A percentile compares a stretch with the other conserved stretches of the same genome.
These are phyloP conservation scores for Prorops nasuta DNA, from an alignment of 1,140 invertebrate species.

Conservation along the genomic window DNA sequence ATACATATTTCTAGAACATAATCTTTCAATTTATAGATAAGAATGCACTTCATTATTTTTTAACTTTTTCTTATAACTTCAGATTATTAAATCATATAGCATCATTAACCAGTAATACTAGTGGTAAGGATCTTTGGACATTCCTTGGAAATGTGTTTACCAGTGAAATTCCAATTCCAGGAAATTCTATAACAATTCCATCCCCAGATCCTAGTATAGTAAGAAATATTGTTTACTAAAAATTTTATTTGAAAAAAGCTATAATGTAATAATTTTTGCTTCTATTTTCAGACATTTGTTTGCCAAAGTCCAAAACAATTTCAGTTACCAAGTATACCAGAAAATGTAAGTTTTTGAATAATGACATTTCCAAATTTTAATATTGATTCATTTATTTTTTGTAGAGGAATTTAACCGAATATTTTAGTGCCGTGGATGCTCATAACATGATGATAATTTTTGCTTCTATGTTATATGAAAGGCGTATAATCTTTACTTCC, in stretches of 20 bases:
- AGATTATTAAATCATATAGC: constrained; percentile 64
- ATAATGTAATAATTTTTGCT: constrained; percentile 12
- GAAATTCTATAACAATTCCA: constrained; percentile 45
- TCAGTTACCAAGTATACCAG: constrained; percentile 87
- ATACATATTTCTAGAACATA: constrained; percentile 5
- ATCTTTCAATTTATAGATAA: background rate
- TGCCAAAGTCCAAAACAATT: constrained; percentile 77
- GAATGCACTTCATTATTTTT: constrained; percentile 1
- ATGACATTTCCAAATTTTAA: background rate
- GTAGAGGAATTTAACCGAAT: constrained; percentile 92
- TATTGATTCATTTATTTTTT: constrained; percentile 24
- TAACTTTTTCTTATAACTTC: too few species aligned
- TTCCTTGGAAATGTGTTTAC: constrained; percentile 70
- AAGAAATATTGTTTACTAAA: constrained; percentile 16
- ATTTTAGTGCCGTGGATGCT: constrained; percentile 89
- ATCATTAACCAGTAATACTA: constrained; percentile 57
- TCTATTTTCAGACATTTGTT: constrained; percentile 67
- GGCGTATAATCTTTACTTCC: constrained; percentile 88
- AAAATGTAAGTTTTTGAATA: constrained; percentile 76
- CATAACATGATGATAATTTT: constrained; percentile 93
- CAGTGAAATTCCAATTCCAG: constrained; percentile 58
- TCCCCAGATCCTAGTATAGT: constrained; percentile 49
- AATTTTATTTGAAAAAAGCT: constrained; percentile 4
- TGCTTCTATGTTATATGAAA: constrained; percentile 90
- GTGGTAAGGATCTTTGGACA: constrained; percentile 57